A percentile compares a stretch with the other conserved stretches of the same genome.
phyloP scores from a whole-genome alignment of 35 echinoderm and acorn worm genomes.

The Anneissia japonica region DNA sequence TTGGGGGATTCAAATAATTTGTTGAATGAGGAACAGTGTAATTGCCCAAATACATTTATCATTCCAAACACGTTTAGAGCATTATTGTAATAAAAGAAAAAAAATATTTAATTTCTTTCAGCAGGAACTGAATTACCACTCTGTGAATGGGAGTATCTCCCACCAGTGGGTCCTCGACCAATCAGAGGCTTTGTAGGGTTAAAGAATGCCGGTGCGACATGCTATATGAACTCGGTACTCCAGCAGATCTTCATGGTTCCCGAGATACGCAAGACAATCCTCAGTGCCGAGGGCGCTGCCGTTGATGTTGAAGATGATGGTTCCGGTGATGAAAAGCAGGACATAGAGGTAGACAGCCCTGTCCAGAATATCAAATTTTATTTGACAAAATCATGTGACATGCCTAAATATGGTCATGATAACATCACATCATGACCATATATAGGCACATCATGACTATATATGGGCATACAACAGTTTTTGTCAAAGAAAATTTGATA shows the following conservation, averaged over 20 bases:
- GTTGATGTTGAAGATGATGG: constrained; percentile 84
- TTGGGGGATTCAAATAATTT: too few species aligned
- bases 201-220: constrained; percentile 99
- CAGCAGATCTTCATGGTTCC: constrained; percentile 99
- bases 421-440: too few species aligned
- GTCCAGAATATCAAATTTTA: too few species aligned
- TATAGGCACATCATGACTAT: too few species aligned
- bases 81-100: too few species aligned
- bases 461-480: too few species aligned
- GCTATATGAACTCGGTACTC: constrained; percentile 99
- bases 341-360: constrained; percentile 86
- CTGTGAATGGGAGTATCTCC: constrained; percentile 92
- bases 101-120: constrained; percentile 4
- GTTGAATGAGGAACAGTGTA: too few species aligned
- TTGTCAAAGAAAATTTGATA: too few species aligned
- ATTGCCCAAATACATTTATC: too few species aligned
- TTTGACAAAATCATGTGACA: too few species aligned
- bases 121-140: constrained; percentile 69
- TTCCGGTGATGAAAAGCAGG: constrained; percentile 95
- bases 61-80: too few species aligned
- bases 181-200: constrained; percentile 89
- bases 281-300: constrained; percentile 83
- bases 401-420: too few species aligned
- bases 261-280: constrained; percentile 63
- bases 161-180: constrained; percentile 89